These are phyloP conservation scores for Enteromius anoplus DNA, from an alignment of 2,797 vertebrate genomes.

Conservation along the genomic window DNA sequence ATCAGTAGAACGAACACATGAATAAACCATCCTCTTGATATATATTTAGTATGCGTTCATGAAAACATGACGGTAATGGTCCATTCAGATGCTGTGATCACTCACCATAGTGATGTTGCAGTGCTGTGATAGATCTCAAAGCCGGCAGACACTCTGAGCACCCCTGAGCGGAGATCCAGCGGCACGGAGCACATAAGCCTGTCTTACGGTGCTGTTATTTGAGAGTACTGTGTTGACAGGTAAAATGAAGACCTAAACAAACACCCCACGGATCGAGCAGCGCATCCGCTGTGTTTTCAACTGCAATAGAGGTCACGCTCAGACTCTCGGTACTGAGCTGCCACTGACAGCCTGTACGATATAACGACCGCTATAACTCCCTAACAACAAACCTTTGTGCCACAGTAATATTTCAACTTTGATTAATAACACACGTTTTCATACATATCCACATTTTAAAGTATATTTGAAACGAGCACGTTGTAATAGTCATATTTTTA, in stretches of 20 bases:
- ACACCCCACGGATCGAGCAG: slow-evolving; percentile 69
- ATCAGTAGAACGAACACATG: background rate
- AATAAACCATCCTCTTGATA: background rate
- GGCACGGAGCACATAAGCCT: slow-evolving; percentile 80
- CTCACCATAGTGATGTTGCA: slow-evolving; percentile 82
- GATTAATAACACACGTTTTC: rapidly evolving
- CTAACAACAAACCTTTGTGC: background rate
- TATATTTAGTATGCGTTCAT: background rate
- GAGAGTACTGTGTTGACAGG: slow-evolving; percentile 64
- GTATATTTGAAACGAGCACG: background rate
- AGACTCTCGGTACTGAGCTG: slow-evolving; percentile 63
- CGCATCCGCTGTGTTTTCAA: slow-evolving; percentile 77
- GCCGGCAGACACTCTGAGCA: slow-evolving; percentile 72
- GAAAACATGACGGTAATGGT: background rate
- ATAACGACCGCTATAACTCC: background rate
- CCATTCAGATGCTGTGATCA: slow-evolving; percentile 35
- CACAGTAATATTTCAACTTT: background rate
- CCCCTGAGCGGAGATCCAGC: slow-evolving; percentile 74
- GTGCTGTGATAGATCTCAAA: slow-evolving; percentile 71
- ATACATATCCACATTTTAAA: background rate
- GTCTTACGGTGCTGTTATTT: slow-evolving; percentile 64
- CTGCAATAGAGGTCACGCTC: slow-evolving; percentile 82
- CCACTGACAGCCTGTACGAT: slow-evolving; percentile 63
- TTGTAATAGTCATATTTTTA: background rate
- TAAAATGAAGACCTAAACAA: slow-evolving; percentile 57